Evolutionary conservation across 2,797 vertebrate genomes (phyloP).

Genomic region (Ceryle rudis): DNA sequence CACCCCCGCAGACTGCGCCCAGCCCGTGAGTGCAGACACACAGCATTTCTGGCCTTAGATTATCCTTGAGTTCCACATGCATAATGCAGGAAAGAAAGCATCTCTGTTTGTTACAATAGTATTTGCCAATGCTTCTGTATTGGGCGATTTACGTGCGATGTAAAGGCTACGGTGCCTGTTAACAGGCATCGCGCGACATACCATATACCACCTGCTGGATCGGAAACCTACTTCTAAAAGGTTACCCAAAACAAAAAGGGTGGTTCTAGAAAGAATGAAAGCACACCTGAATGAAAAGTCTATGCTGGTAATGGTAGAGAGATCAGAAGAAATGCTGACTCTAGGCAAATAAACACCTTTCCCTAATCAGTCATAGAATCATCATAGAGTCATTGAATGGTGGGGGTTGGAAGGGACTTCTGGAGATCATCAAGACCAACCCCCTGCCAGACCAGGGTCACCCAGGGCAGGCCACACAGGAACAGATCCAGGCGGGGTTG

Average conservation of each 20-base stretch:
- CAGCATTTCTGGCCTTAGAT: background rate
- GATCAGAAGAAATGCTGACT: background rate
- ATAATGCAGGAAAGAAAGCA: background rate
- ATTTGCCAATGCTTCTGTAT: background rate
- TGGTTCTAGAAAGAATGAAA: background rate
- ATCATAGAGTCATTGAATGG: too few species aligned
- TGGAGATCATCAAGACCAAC: too few species aligned
- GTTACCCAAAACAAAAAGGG: background rate
- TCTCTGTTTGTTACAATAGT: background rate
- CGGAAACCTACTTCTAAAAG: background rate
- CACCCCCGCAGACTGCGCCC: constrained; percentile 86
- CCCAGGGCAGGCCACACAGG: too few species aligned
- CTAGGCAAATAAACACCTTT: background rate
- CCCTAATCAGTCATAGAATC: background rate
- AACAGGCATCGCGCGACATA: rapidly evolving
- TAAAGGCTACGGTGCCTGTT: rapidly evolving
- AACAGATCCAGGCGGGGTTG: too few species aligned
- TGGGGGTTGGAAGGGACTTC: too few species aligned
- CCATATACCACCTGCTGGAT: rapidly evolving
- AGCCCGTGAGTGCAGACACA: constrained; percentile 81
- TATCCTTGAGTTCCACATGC: background rate
- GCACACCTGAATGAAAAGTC: background rate
- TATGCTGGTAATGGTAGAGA: background rate
- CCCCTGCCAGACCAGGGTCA: too few species aligned
- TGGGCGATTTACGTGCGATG: rapidly evolving